These are phyloP conservation scores for Prunella strophiata DNA, from an alignment of 2,797 vertebrate species.

Conservation along the genomic window DNA sequence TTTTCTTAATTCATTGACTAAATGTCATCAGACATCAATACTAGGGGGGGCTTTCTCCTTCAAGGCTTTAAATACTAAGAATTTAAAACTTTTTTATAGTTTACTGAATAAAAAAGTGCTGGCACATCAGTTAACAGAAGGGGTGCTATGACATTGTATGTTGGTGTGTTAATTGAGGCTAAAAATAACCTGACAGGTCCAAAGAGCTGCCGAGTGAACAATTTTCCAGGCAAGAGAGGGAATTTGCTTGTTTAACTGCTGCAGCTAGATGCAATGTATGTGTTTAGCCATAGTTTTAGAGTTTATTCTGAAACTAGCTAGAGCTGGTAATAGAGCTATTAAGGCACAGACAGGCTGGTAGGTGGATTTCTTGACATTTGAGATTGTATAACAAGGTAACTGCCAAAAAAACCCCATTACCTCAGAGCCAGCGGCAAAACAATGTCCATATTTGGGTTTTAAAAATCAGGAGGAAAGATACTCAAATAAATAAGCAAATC, in stretches of 20 bases:
- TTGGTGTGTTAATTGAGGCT: constrained; percentile 58
- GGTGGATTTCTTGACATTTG: neutral
- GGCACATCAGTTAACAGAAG: constrained; percentile 64
- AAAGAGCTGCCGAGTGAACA: neutral
- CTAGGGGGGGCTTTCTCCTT: constrained; percentile 65
- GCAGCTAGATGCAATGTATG: neutral
- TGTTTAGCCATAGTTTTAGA: neutral
- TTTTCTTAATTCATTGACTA: constrained; percentile 71
- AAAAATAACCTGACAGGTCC: constrained; percentile 37
- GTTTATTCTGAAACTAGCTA: neutral
- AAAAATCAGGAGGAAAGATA: neutral
- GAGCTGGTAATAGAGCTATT: neutral
- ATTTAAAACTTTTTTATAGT: constrained; percentile 70
- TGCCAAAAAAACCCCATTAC: neutral
- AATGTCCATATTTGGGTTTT: fast-evolving
- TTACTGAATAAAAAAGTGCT: constrained; percentile 55
- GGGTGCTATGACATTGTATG: neutral
- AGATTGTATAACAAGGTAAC: neutral
- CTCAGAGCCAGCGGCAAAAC: neutral
- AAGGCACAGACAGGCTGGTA: neutral
- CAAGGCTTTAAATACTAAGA: constrained; percentile 62
- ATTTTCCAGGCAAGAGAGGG: neutral
- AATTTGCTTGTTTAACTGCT: neutral
- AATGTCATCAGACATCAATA: constrained; percentile 71
- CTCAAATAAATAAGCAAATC: neutral